Conservation (phyloP, 2,113 vertebrate genomes). For the Equus quagga region DNA sequence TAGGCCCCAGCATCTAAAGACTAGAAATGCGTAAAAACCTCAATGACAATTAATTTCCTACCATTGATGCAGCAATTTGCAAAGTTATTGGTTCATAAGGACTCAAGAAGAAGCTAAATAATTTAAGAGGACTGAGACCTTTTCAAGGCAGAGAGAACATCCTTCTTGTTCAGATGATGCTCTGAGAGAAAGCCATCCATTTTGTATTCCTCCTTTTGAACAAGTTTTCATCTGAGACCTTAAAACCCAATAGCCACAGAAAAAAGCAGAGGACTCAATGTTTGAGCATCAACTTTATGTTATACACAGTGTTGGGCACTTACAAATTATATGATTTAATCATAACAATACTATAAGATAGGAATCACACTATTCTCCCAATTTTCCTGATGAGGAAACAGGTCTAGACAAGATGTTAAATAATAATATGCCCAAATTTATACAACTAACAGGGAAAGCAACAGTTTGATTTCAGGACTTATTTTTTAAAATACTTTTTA, state of each 20-base stretch:
- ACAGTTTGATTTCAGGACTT: not conserved
- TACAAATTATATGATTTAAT: not conserved
- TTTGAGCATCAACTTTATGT: not conserved
- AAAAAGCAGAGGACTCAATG: not conserved
- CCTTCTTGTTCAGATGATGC: not conserved
- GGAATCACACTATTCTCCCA: not conserved
- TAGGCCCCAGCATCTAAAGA: not conserved
- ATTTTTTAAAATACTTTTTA: not conserved
- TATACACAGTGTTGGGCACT: no score
- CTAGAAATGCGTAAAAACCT: not conserved
- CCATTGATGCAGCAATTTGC: not conserved
- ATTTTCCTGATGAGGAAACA: not conserved
- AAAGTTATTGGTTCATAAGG: not conserved
- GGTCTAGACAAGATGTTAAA: not conserved
- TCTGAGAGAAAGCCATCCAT: not conserved
- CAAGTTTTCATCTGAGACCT: not conserved
- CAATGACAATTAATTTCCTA: not conserved
- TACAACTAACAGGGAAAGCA: not conserved
- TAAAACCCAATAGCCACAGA: not conserved
- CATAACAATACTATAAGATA: not conserved
- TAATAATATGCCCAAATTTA: not conserved
- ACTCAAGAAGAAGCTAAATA: not conserved
- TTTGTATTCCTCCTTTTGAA: not conserved
- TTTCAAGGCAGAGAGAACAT: not conserved
- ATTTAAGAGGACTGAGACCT: not conserved